These are phyloP conservation scores for Agonum fuliginosum DNA, from an alignment of 2,888 invertebrate genomes.

Conservation along the genomic window DNA sequence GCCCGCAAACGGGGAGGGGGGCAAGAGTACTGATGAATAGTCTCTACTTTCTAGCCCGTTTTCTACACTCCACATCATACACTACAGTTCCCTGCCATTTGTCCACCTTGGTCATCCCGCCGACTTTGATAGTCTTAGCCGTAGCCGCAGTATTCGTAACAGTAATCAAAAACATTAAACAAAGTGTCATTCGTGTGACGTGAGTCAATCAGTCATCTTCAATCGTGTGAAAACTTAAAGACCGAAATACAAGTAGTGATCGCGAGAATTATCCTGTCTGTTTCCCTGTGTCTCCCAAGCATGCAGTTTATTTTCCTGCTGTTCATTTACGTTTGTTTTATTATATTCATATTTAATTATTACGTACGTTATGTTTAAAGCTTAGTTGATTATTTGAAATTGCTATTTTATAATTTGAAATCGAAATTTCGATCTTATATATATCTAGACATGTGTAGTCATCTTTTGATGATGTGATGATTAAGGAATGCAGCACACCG, in stretches of 20 bases:
- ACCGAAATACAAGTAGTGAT: slow-evolving; percentile 28
- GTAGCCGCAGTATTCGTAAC: slow-evolving; percentile 13
- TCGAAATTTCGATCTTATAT: slow-evolving; percentile 43
- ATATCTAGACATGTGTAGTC: slow-evolving; percentile 42
- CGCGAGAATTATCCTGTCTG: slow-evolving; percentile 52
- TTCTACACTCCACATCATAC: slow-evolving; percentile 57
- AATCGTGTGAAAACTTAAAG: slow-evolving; percentile 1
- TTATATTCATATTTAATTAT: slow-evolving; percentile 17
- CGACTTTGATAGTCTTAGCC: slow-evolving; percentile 40
- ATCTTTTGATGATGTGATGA: slow-evolving; percentile 45
- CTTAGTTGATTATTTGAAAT: slow-evolving; percentile 46
- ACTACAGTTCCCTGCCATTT: slow-evolving; percentile 59
- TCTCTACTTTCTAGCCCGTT: slow-evolving; percentile 65
- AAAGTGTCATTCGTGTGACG: slow-evolving; percentile 12
- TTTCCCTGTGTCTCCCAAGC: slow-evolving; percentile 43
- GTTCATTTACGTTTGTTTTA: slow-evolving; percentile 43
- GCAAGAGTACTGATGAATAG: slow-evolving; percentile 79
- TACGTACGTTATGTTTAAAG: slow-evolving; percentile 36
- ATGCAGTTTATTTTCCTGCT: slow-evolving; percentile 51
- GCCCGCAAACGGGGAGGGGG: slow-evolving; percentile 82
- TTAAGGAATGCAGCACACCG: slow-evolving; percentile 43
- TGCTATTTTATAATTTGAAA: slow-evolving; percentile 43
- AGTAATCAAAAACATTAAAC: slow-evolving; percentile 30
- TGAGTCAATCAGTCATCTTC: too few relatives aligned
- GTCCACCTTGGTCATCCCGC: slow-evolving; percentile 51